These are phyloP conservation scores for Aphelocoma coerulescens DNA, from an alignment of 2,113 vertebrate species.

Conservation along the genomic window DNA sequence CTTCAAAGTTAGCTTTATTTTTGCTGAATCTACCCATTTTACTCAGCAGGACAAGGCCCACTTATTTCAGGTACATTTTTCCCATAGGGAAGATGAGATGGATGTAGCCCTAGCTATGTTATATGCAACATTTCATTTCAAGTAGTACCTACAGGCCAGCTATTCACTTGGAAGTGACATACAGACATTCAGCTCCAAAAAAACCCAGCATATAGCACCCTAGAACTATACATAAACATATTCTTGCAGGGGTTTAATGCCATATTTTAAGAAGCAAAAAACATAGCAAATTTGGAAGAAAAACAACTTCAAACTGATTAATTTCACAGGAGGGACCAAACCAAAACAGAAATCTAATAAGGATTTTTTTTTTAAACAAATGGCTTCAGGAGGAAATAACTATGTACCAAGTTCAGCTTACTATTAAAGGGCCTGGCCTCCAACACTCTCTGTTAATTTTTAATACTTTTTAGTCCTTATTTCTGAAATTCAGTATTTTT, in stretches of 20 bases:
- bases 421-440: neutral
- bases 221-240: neutral
- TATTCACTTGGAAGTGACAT: neutral
- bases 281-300: neutral
- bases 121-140: neutral
- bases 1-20: neutral
- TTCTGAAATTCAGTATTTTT: neutral
- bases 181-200: neutral
- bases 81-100: neutral
- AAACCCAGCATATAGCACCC: neutral
- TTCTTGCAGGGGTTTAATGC: neutral
- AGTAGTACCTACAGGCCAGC: neutral
- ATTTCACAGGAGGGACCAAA: neutral
- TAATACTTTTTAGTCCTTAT: neutral
- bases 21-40: neutral
- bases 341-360: neutral
- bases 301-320: neutral
- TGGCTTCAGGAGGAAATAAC: neutral
- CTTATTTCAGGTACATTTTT: neutral
- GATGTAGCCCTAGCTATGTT: neutral
- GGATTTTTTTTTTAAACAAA: neutral
- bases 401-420: neutral
- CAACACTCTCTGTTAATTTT: neutral
- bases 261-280: neutral
- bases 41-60: neutral